Evolutionary conservation across 2,113 vertebrate species (phyloP), one percentile per base, ranked within the genome.

Genomic region (Nannospalax galili): DNA sequence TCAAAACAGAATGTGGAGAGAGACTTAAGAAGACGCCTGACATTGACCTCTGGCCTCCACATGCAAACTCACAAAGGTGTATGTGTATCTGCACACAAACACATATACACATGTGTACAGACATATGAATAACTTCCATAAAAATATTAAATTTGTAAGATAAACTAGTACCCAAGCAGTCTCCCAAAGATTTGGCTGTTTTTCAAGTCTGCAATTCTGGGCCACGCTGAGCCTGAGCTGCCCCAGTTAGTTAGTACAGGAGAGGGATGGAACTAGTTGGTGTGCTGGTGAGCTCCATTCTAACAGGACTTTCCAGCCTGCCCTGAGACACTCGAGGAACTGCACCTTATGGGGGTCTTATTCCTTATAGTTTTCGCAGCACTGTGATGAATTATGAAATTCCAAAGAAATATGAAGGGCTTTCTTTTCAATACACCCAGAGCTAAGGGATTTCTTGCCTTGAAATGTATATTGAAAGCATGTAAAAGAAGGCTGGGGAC

Each of bases 341-440:
- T 20, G 5, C 0, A 37, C 6, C 48, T 75, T 30, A 60, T 10
- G 42, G 69, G 11, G 52, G 4, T 56, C 75, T 67, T 60, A 64
- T 26, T 40, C 56, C 30, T 89, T 62, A 67, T 5, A 42, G 40
- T 28, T 67, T 96, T 78, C 91, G 95, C 88, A 84, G 89, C 2
- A 24, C n/a, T 81, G 42, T 72, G 69, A 78, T 60, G 87, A 84
- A 93, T 92, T 75, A 90, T 32, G 37, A 94, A 48, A 19, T 78
- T 92, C 65, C 93, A 85, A 96, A 74, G 86, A 89, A 95, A 40
- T 52, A 84, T 22, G 84, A 93, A 84, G 42, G n/a, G 32, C 22
- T 92, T 94, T 93, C 80, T 92, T 95, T 93, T 94, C 88, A 93
- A 92, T 69, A 72, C 45, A n/a, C 62, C 75, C 84, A 90, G 94